phyloP scores from a whole-genome alignment of 2,888 invertebrate genomes.

The Ypsolopha sequella region DNA sequence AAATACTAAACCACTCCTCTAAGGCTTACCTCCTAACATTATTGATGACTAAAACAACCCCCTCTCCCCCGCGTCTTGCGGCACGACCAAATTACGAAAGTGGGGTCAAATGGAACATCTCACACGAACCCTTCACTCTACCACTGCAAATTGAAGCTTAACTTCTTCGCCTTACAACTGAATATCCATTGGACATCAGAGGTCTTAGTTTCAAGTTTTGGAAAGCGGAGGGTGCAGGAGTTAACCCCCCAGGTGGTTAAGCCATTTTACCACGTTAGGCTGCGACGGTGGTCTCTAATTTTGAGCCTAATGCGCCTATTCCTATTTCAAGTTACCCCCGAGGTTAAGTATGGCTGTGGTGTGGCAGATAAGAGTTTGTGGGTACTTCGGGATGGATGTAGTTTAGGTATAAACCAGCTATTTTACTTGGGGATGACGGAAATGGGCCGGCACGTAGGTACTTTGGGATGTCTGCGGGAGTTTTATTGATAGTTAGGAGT shows the following conservation, averaged over 20 bases:
- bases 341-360: slow-evolving; percentile 59
- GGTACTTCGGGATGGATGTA: slow-evolving; percentile 13
- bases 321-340: slow-evolving; percentile 66
- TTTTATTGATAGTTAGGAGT: no score
- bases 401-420: not conserved
- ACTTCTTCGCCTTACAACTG: not conserved
- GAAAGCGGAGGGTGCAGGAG: slow-evolving; percentile 38
- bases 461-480: no score
- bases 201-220: slow-evolving; percentile 24
- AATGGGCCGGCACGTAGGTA: not conserved
- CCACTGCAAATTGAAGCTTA: not conserved
- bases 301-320: slow-evolving; percentile 69
- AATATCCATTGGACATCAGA: slow-evolving; percentile 3
- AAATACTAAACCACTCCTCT: slow-evolving; percentile 40
- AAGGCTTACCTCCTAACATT: slow-evolving; percentile 60
- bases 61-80: slow-evolving; percentile 18
- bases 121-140: not conserved
- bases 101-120: slow-evolving; percentile 61
- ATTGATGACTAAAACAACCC: slow-evolving; percentile 63
- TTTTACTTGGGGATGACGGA: not conserved
- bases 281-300: slow-evolving; percentile 69
- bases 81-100: slow-evolving; percentile 22
- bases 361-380: slow-evolving; percentile 45
- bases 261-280: slow-evolving; percentile 67
- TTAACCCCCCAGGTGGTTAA: slow-evolving; percentile 61